Evolutionary conservation across 2,888 invertebrate genomes (phyloP).

Genomic region (Calameuta filiformis): DNA sequence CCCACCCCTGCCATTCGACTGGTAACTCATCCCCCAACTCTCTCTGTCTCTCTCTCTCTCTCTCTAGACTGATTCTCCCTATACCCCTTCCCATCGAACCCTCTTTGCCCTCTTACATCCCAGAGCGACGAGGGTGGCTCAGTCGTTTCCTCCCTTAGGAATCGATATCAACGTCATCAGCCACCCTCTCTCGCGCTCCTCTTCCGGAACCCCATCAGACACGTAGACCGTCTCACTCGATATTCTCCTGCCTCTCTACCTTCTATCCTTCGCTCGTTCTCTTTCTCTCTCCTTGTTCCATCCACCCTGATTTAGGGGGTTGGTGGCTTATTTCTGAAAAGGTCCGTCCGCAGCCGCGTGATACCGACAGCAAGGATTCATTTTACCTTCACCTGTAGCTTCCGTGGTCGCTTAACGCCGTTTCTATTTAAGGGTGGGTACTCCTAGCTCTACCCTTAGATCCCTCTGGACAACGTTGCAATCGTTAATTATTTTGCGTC

Average conservation of each 20-base stretch:
- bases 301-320: not conserved
- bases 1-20: constrained; percentile 12
- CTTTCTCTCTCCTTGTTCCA: not conserved
- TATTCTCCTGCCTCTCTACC: not conserved
- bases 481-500: not conserved
- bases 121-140: constrained; percentile 18
- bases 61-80: constrained; percentile 24
- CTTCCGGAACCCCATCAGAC: constrained; percentile 27
- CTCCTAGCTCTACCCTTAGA: not conserved
- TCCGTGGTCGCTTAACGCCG: not conserved
- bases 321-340: not conserved
- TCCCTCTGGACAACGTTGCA: not conserved
- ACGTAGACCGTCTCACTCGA: not conserved
- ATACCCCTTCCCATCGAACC: constrained; percentile 19
- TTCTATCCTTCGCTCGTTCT: not conserved
- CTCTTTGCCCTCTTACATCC: constrained; percentile 30
- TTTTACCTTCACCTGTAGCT: not conserved
- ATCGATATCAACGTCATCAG: constrained; percentile 59
- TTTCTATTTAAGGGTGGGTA: not conserved
- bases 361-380: not conserved
- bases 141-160: constrained; percentile 43
- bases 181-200: constrained; percentile 38
- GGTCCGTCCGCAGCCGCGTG: not conserved
- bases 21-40: constrained; percentile 3
- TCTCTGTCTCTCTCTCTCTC: constrained; percentile 15